Evolutionary conservation across 2,888 invertebrate species (phyloP).

Genomic region (Pristionchus exspectatus): DNA sequence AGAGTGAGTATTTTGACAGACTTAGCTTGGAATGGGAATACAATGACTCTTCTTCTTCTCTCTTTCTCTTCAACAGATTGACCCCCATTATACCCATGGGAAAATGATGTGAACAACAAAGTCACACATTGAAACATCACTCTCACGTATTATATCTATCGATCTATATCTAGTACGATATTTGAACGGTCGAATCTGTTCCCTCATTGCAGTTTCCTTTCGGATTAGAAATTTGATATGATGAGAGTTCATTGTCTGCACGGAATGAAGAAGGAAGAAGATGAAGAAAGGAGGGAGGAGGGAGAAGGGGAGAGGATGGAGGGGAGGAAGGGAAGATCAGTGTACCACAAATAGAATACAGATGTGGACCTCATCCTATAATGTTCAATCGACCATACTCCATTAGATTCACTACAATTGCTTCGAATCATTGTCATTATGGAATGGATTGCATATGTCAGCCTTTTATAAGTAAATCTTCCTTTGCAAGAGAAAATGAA

Average conservation of each 20-base stretch:
- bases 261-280: constrained; percentile 53
- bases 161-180: not conserved
- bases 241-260: constrained; percentile 16
- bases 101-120: not conserved
- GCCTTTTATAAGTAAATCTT: not conserved
- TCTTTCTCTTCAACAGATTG: not conserved
- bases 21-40: not conserved
- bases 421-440: not conserved
- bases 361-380: constrained; percentile 38
- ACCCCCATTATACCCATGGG: not conserved
- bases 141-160: not conserved
- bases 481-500: not conserved
- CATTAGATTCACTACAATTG: not conserved
- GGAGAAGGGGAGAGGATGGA: constrained; percentile 16
- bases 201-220: not conserved
- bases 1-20: constrained; percentile 15
- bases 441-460: not conserved
- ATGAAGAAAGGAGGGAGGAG: constrained; percentile 55
- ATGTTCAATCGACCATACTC: not conserved
- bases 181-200: not conserved
- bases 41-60: not conserved
- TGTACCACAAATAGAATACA: constrained; percentile 51
- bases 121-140: constrained; percentile 3
- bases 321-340: not conserved
- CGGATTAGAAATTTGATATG: not conserved